Evolutionary conservation across 35 echinoderm and acorn worm species (phyloP), one percentile per base, ranked within the genome.

Genomic region (Lytechinus pictus): DNA sequence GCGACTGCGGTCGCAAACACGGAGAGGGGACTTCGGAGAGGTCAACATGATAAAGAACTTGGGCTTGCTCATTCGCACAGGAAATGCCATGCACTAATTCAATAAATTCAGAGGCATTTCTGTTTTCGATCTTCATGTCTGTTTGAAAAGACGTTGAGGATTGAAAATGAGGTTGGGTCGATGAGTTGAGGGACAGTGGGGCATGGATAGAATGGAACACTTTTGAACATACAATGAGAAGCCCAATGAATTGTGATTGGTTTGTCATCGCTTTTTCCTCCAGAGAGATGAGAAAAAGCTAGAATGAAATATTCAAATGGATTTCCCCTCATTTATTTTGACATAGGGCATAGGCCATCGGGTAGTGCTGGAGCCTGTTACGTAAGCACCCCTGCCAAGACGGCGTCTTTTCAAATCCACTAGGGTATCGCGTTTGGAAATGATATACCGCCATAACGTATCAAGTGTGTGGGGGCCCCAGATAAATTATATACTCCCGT

Each of bases 1-100:
- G 56, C 56, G 56, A 51, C 86, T 88, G 4, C 86, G 44, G 86
- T 6, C 8, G n/a, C 86, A 88, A 88, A 88, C 86, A 88, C 6
- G 7, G 44, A 9, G 16, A 51, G 9, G 3, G 24, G 44, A 51
- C 16, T 14, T 9, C 86, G 9, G 16, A 88, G 44, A 51, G 86
- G 86, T 88, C 86, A 88, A 88, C n/a, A 27, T 28, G 16, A 33
- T 6, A 29, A 90, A 12, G 56, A 58, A 9, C 56, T 58, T 58
- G 56, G 56, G 56, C 56, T 58, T 11, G 56, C 56, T 58, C 56
- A 11, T 19, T 33, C 87, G 16, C 88, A 52, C 88, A 54, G 88
- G 5, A 90, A 90, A 90, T 90, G 88, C 88, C 33, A 90, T 90
- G 88, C 88, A 27, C 88, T 51, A 52, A 10, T 90, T 90, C 1